Evolutionary conservation across 2,888 invertebrate species (phyloP).

Genomic region (Sipunculus nudus): DNA sequence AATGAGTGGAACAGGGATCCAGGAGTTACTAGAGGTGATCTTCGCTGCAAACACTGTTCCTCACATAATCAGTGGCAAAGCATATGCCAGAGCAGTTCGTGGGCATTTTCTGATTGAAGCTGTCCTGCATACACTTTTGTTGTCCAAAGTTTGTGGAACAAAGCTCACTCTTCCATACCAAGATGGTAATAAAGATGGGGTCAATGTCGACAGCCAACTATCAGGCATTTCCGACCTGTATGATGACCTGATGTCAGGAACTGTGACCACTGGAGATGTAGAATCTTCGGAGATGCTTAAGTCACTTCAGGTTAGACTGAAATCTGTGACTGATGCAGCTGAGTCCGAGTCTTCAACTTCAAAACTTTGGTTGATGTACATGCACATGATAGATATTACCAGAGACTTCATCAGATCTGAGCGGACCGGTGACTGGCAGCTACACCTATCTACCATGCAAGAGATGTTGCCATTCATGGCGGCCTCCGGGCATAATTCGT

Average conservation of each 20-base stretch:
- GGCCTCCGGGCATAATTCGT: conserved; percentile 56
- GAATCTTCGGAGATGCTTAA: no score
- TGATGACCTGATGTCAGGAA: no score
- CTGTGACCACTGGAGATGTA: no score
- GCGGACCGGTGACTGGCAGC: conserved; percentile 40
- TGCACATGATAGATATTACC: conserved; percentile 41
- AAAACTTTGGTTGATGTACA: conserved; percentile 38
- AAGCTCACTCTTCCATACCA: background rate
- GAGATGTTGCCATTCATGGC: conserved; percentile 43
- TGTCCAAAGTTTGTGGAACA: background rate
- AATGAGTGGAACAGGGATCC: conserved; percentile 41
- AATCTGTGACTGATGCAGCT: background rate
- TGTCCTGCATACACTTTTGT: conserved; percentile 6
- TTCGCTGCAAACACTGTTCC: conserved; percentile 43
- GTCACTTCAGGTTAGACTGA: no score
- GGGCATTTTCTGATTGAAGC: conserved; percentile 41
- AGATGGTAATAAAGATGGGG: background rate
- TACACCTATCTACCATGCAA: conserved; percentile 33
- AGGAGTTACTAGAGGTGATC: conserved; percentile 41
- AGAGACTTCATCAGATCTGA: conserved; percentile 39
- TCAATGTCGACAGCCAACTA: no score
- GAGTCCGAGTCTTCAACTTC: conserved; percentile 15
- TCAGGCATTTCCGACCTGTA: no score
- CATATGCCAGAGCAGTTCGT: conserved; percentile 36
- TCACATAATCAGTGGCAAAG: conserved; percentile 48